A percentile compares a stretch with the other conserved stretches of the same genome.
Conservation (phyloP, 1,140 invertebrate genomes). For the Drosophila arawakana region DNA sequence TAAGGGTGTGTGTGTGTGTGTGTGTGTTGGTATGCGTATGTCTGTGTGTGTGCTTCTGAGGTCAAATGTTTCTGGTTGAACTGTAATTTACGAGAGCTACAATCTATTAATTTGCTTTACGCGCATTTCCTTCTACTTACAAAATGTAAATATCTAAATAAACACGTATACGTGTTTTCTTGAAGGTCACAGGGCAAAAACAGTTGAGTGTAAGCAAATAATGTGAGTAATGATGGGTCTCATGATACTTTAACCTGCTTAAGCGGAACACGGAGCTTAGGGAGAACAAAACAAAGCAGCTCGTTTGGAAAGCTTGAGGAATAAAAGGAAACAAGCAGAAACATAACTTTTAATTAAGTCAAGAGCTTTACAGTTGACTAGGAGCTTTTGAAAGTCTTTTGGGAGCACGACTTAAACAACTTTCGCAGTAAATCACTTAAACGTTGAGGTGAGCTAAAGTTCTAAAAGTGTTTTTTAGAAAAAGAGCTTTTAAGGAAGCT, state of each 20-base stretch:
- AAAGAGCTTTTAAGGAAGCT: too few species aligned
- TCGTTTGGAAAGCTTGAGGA: too few species aligned
- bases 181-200: background rate
- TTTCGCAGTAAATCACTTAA: too few species aligned
- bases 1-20: background rate
- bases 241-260: conserved; percentile 1
- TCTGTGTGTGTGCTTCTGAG: background rate
- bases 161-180: background rate
- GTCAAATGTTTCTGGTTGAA: conserved; percentile 1
- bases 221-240: background rate
- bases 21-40: background rate
- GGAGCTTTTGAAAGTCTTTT: too few species aligned
- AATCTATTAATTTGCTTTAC: conserved; percentile 30
- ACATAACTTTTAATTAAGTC: too few species aligned
- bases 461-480: too few species aligned
- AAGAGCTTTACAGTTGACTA: too few species aligned
- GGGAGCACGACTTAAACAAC: too few species aligned
- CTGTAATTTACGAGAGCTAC: conserved; percentile 21
- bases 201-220: background rate
- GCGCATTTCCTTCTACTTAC: conserved; percentile 22
- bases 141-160: conserved; percentile 11
- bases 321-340: too few species aligned
- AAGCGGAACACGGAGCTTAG: background rate
- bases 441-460: too few species aligned
- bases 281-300: too few species aligned